These are phyloP conservation scores for Melanotaenia nigrans DNA, from an alignment of 2,797 vertebrate genomes.

Conservation along the genomic window DNA sequence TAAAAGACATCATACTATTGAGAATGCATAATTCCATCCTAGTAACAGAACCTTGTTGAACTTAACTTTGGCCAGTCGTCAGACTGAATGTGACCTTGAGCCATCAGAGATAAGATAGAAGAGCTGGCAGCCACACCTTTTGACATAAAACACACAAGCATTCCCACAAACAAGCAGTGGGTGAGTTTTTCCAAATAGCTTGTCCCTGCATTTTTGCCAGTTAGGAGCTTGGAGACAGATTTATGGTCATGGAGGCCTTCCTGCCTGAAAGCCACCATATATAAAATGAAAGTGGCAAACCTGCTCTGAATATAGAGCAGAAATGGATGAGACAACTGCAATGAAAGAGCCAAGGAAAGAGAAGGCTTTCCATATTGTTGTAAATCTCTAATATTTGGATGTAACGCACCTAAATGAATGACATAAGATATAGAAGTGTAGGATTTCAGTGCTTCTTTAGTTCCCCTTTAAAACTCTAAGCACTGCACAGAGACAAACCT, in stretches of 20 bases:
- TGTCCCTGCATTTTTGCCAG: conserved; percentile 13
- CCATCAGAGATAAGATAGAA: conserved; percentile 26
- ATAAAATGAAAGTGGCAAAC: conserved; percentile 17
- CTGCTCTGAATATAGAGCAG: conserved; percentile 4
- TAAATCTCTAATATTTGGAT: not conserved
- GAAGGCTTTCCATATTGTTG: not conserved
- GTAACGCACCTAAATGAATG: not conserved
- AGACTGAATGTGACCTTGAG: conserved; percentile 8
- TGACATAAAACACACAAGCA: not conserved
- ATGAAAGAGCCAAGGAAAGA: not conserved
- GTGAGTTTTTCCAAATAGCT: conserved; percentile 20
- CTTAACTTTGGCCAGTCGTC: conserved; percentile 3
- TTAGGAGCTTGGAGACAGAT: conserved; percentile 25
- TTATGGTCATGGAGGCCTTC: conserved; percentile 23
- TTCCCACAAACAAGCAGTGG: not conserved
- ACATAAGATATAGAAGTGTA: not conserved
- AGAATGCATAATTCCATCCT: not conserved
- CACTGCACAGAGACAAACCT: conserved; percentile 3
- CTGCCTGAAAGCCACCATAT: conserved; percentile 33
- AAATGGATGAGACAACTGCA: not conserved
- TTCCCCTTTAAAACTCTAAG: not conserved
- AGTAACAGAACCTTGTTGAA: not conserved
- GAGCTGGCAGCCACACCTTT: conserved; percentile 15
- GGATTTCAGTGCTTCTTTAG: conserved; percentile 5
- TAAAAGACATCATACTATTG: not conserved